These are phyloP conservation scores for Brachystomella parvula DNA, from an alignment of 1,140 invertebrate genomes.

Conservation along the genomic window DNA sequence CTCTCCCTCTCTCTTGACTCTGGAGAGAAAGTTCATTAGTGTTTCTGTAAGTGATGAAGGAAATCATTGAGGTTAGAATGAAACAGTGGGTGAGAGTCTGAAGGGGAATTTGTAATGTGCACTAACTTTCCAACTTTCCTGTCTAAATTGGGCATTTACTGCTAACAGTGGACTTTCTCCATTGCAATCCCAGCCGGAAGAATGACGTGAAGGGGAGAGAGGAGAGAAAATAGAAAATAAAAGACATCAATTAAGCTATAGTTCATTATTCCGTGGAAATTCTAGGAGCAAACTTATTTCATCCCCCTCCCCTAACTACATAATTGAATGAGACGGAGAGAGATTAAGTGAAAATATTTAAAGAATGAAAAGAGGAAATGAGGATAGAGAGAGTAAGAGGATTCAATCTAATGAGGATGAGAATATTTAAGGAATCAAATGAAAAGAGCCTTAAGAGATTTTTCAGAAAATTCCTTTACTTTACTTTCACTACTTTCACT, in stretches of 20 bases:
- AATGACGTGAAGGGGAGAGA: not conserved
- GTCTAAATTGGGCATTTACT: not conserved
- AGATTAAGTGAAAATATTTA: not conserved
- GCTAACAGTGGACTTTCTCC: not conserved
- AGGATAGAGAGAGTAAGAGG: not conserved
- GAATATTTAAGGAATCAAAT: not conserved
- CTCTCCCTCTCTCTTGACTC: not conserved
- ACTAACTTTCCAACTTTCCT: not conserved
- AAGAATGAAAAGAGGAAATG: no score
- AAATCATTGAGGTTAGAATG: not conserved
- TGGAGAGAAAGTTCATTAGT: not conserved
- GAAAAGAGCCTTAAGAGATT: not conserved
- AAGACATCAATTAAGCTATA: not conserved
- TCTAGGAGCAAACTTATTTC: not conserved
- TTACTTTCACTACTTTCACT: not conserved
- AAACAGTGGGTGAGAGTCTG: not conserved
- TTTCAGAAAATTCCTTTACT: not conserved
- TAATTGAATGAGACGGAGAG: not conserved
- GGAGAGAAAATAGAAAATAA: not conserved
- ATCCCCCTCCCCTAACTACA: not conserved
- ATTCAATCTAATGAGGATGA: not conserved
- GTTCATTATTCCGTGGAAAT: not conserved
- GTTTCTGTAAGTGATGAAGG: not conserved
- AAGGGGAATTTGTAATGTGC: not conserved
- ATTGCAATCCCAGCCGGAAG: not conserved